These are phyloP conservation scores for Rhorus exstirpatorius DNA, from an alignment of 2,888 invertebrate genomes.

Conservation along the genomic window DNA sequence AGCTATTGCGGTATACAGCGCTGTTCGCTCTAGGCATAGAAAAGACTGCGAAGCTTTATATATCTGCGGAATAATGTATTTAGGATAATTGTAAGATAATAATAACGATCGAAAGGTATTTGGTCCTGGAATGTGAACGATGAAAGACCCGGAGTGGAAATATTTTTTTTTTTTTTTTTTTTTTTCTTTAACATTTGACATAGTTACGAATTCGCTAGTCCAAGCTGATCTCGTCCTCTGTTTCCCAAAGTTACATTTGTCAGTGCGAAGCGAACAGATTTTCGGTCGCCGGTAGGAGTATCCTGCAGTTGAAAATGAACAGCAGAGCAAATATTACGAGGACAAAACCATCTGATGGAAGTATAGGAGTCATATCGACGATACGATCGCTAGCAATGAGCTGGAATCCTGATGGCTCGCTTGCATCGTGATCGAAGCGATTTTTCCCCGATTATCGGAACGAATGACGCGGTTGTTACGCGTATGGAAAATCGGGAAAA, in stretches of 20 bases:
- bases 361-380: constrained; percentile 50
- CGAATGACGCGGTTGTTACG: no score
- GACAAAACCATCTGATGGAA: constrained; percentile 65
- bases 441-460: no score
- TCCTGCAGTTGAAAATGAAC: constrained; percentile 80
- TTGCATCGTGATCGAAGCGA: no score
- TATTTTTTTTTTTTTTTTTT: no score
- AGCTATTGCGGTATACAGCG: constrained; percentile 3
- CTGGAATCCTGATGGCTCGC: no score
- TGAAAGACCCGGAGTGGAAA: not conserved
- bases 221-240: not conserved
- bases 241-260: not conserved
- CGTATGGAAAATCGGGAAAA: no score
- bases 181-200: not conserved
- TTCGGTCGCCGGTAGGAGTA: constrained; percentile 78
- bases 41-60: constrained; percentile 66
- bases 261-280: constrained; percentile 63
- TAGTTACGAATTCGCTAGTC: not conserved
- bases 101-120: constrained; percentile 66
- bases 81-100: constrained; percentile 68
- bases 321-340: constrained; percentile 74
- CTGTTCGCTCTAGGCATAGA: constrained; percentile 58
- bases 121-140: constrained; percentile 51
- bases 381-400: not conserved
- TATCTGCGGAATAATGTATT: constrained; percentile 67